Evolutionary conservation across 2,888 invertebrate genomes (phyloP), one percentile per base, ranked within the genome.

Genomic region (Therioaphis trifolii): DNA sequence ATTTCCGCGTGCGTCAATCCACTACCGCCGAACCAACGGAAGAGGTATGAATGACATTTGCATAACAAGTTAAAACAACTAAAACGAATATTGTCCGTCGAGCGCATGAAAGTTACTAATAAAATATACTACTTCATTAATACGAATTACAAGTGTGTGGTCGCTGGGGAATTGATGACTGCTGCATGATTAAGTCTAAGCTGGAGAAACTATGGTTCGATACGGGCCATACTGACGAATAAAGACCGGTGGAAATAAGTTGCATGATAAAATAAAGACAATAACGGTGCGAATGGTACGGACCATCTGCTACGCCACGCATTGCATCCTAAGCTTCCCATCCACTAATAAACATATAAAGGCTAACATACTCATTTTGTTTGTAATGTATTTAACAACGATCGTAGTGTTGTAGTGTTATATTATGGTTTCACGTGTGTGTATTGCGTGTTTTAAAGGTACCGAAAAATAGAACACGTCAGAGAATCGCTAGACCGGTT

Each of bases 1-100:
- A 82, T 7, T 82, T 82, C 35, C 29, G 61, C 29, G 21, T 63
- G 46, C 61, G 21, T 3, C 80, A 61, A 35, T 49, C 72, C 11
- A 35, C 49, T 14, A 29, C 76, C 66, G 40, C 35, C 15, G n/a
- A n/a, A n/a, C n/a, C n/a, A n/a, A 69, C 43, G 55, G 80, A 71
- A 82, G 80, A 82, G 80, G 80, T 82, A 82, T 82, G 80, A 72
- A 82, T 82, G 80, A 82, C 15, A 61, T 72, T 72, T 46, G 55
- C 61, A 58, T 80, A 80, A 82, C 72, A 43, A 72, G 61, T 61
- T 61, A 61, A 80, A 80, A 80, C 71, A 29, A 80, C 61, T 72
- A 82, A 80, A 82, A 63, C 72, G 63, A 61, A 35, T n/a, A 24
- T 35, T 61, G 21, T 61, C 35, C 49, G 24, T 21, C 61, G 24